Percentiles rank a stretch among this genome's conserved stretches.
Evolutionary conservation across 2,113 vertebrate species (phyloP).

Genomic region (Dolichallabes microphthalmus): DNA sequence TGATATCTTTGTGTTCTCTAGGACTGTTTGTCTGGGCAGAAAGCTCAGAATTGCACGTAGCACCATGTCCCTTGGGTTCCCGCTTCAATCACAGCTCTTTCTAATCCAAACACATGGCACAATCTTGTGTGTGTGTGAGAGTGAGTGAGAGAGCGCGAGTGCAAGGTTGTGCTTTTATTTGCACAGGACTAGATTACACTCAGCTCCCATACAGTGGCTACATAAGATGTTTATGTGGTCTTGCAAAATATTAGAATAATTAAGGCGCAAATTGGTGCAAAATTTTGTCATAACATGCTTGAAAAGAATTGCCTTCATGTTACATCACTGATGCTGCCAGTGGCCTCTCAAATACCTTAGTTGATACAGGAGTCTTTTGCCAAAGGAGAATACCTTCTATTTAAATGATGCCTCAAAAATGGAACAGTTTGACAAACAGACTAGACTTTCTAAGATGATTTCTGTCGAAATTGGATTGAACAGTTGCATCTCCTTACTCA

Average conservation of each 20-base stretch:
- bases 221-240: too few relatives aligned
- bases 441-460: too few relatives aligned
- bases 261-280: not conserved
- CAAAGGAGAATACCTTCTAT: not conserved
- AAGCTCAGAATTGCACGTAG: conserved; percentile 52
- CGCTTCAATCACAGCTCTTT: conserved; percentile 27
- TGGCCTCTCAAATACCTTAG: not conserved
- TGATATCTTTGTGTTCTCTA: conserved; percentile 18
- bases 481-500: not conserved
- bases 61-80: conserved; percentile 42
- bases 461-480: too few relatives aligned
- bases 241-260: not conserved
- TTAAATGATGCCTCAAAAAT: not conserved
- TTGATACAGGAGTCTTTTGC: not conserved
- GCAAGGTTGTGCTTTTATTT: not conserved
- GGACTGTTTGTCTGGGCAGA: conserved; percentile 15
- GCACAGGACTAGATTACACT: not conserved
- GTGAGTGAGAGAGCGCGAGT: not conserved
- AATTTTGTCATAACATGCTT: not conserved
- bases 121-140: not conserved
- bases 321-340: not conserved
- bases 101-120: conserved; percentile 35
- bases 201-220: not conserved
- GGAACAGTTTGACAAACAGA: too few relatives aligned
- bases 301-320: not conserved